Percentiles rank a stretch among this genome's conserved stretches.
Evolutionary conservation across 2,113 vertebrate species (phyloP).

Genomic region (Barbus barbus): DNA sequence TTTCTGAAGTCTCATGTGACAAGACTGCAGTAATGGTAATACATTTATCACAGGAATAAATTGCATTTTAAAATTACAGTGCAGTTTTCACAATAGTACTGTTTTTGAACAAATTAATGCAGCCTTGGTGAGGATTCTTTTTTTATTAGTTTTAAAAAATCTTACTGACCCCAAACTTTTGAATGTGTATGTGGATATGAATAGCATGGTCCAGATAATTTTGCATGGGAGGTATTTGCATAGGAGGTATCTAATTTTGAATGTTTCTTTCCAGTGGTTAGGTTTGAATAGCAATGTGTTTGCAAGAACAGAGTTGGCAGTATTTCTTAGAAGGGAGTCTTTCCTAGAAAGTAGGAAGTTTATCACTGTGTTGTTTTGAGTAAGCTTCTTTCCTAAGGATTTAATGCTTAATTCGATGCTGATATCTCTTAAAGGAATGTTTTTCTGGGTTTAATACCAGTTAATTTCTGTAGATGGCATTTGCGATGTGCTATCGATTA

Average conservation of each 20-base stretch:
- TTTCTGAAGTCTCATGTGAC: no score
- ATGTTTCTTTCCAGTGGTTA: background rate
- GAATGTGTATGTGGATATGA: background rate
- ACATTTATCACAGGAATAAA: no score
- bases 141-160: no score
- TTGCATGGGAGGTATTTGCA: background rate
- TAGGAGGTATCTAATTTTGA: background rate
- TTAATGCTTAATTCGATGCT: background rate
- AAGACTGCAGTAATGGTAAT: no score
- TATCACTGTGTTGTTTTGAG: background rate
- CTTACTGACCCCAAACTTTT: background rate
- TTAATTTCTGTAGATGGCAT: background rate
- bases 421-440: background rate
- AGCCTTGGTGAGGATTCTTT: no score
- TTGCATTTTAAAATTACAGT: no score
- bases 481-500: background rate
- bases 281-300: background rate
- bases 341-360: slow-evolving; percentile 22
- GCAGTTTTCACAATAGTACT: no score
- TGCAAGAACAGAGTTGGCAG: background rate
- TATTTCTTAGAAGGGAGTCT: background rate
- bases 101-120: no score
- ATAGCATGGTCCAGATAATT: background rate
- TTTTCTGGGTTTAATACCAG: background rate
- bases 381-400: background rate